These are phyloP conservation scores for Muraenolepis orangiensis DNA, from an alignment of 2,797 vertebrate species.

Conservation along the genomic window DNA sequence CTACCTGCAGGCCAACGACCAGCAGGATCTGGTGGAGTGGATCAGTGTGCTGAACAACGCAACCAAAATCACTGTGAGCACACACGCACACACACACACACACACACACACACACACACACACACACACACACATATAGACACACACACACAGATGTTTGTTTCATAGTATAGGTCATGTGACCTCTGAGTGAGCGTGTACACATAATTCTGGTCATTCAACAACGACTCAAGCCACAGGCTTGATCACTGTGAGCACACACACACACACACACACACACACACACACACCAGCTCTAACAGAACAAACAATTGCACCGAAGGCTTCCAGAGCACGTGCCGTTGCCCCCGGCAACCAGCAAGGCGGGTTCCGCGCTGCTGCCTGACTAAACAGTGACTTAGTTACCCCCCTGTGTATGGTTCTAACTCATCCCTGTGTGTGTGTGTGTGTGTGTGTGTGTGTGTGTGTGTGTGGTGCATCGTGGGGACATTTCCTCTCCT, in stretches of 20 bases:
- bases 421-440: no score
- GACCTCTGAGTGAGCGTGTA: background rate
- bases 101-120: constrained; percentile 24
- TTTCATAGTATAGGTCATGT: no score
- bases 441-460: no score
- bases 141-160: constrained; percentile 20
- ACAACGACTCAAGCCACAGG: no score
- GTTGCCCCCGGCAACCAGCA: background rate
- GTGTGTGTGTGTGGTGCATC: background rate
- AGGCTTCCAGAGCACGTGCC: background rate
- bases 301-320: background rate
- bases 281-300: no score
- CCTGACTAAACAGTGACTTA: background rate
- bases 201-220: background rate
- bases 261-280: no score
- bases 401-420: no score
- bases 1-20: constrained; percentile 94
- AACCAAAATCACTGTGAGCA: constrained; percentile 95
- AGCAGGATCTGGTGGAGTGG: constrained; percentile 96
- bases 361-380: no score
- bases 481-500: constrained; percentile 13
- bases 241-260: no score
- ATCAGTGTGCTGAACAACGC: constrained; percentile 93
- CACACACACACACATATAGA: constrained; percentile 17
- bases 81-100: constrained; percentile 10